These are phyloP conservation scores for Ascidia mentula DNA, from an alignment of 23 tunicate genomes.

Conservation along the genomic window DNA sequence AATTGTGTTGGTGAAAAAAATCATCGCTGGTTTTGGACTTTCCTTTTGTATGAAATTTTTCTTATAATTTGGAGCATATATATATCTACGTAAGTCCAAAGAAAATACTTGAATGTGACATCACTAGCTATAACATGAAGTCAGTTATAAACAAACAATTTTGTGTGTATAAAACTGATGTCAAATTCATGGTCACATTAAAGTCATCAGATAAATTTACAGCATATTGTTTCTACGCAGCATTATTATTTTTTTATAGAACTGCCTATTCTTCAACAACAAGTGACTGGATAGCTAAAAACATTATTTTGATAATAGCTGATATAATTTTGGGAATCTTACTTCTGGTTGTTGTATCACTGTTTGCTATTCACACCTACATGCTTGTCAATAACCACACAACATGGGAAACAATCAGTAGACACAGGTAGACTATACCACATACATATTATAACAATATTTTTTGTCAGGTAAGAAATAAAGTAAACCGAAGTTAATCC, in stretches of 20 bases:
- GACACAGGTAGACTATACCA: conserved; percentile 52
- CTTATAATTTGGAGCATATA: conserved; percentile 64
- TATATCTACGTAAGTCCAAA: conserved; percentile 61
- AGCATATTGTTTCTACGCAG: too few relatives aligned
- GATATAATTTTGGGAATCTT: conserved; percentile 70
- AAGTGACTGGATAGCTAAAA: conserved; percentile 48
- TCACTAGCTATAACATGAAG: too few relatives aligned
- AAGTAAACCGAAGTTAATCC: too few relatives aligned
- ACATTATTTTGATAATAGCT: conserved; percentile 52
- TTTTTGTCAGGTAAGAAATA: too few relatives aligned
- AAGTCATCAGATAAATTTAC: too few relatives aligned
- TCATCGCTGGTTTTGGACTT: conserved; percentile 76
- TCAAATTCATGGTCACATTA: too few relatives aligned
- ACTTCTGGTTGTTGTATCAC: conserved; percentile 37
- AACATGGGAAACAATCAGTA: conserved; percentile 95
- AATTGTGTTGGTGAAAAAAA: conserved; percentile 92
- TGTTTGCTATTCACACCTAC: conserved; percentile 74
- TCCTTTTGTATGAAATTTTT: conserved; percentile 30
- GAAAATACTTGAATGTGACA: neutral
- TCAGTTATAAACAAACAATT: too few relatives aligned
- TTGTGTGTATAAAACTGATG: too few relatives aligned
- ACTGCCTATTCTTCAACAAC: conserved; percentile 45
- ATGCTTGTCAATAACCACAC: conserved; percentile 69
- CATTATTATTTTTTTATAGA: conserved; percentile 25
- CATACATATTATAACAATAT: neutral